Percentiles rank a stretch among this genome's conserved stretches.
phyloP scores from a whole-genome alignment of 1,140 invertebrate genomes.

The Drosophila biarmipes region DNA sequence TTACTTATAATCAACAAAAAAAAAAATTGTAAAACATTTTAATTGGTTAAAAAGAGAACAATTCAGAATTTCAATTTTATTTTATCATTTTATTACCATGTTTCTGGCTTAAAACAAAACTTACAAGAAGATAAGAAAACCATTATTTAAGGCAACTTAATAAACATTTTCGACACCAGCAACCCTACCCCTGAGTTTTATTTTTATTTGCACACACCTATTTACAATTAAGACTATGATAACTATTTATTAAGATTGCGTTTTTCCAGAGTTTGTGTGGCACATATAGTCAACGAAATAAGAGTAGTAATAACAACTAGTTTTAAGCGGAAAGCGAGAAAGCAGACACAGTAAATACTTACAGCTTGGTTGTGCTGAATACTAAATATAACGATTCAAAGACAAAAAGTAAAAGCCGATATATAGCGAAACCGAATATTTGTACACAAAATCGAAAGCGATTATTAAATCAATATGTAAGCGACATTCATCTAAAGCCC shows the following conservation, averaged over 20 bases:
- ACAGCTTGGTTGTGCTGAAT: conserved; percentile 78
- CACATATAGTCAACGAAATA: conserved; percentile 48
- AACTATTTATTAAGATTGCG: neutral
- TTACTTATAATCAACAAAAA: conserved; percentile 3
- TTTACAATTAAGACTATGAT: neutral
- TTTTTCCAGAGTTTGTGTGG: conserved; percentile 1
- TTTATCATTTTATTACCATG: conserved; percentile 28
- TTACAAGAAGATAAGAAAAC: conserved; percentile 15
- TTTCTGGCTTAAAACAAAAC: conserved; percentile 35
- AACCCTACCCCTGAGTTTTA: conserved; percentile 24
- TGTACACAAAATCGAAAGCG: conserved; percentile 20
- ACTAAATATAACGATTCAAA: conserved; percentile 52
- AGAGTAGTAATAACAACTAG: conserved; percentile 13
- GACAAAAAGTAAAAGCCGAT: conserved; percentile 12
- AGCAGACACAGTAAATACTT: conserved; percentile 21
- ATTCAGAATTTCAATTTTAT: conserved; percentile 31
- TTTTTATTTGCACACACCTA: conserved; percentile 23
- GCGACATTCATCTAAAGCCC: conserved; percentile 24
- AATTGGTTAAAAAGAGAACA: conserved; percentile 28
- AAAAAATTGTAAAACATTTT: conserved; percentile 35
- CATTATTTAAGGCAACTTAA: conserved; percentile 30
- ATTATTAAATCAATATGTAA: conserved; percentile 44
- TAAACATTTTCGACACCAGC: conserved; percentile 32
- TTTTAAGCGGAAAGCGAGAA: conserved; percentile 18
- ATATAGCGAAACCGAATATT: conserved; percentile 13